phyloP scores from a whole-genome alignment of 2,797 vertebrate species.

The Etheostoma nigrum region DNA sequence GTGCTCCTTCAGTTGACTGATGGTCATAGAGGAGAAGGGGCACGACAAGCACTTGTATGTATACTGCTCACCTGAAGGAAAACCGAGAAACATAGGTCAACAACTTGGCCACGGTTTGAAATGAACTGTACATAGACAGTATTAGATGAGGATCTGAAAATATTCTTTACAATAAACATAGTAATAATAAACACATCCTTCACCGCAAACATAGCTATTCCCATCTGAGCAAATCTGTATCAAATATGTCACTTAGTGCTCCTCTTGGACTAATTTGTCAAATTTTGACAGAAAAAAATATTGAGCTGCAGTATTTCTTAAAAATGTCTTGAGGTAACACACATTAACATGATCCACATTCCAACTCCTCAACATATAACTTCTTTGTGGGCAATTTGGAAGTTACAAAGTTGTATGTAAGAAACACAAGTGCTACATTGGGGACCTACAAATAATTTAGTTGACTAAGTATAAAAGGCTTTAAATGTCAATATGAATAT shows the following conservation, averaged over 20 bases:
- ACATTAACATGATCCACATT: not conserved
- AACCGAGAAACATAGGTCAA: not conserved
- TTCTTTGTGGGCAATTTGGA: not conserved
- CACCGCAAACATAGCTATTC: conserved; percentile 25
- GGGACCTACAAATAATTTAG: too few species aligned
- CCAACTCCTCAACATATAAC: not conserved
- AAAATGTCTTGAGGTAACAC: conserved; percentile 12
- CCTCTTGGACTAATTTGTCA: conserved; percentile 36
- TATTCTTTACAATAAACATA: not conserved
- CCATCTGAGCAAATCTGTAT: conserved; percentile 22
- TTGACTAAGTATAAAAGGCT: not conserved
- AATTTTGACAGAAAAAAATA: not conserved
- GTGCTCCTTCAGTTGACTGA: conserved; percentile 98
- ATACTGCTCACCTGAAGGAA: conserved; percentile 92
- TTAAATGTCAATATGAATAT: not conserved
- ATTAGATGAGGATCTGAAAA: not conserved
- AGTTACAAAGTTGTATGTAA: not conserved
- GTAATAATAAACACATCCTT: conserved; percentile 13
- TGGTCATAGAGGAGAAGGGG: conserved; percentile 96
- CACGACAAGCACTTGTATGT: conserved; percentile 97
- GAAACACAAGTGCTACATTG: not conserved
- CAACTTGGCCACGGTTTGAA: not conserved
- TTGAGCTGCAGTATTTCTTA: conserved; percentile 5
- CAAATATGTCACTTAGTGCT: conserved; percentile 30
- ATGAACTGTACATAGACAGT: not conserved